Evolutionary conservation across 2,113 vertebrate genomes (phyloP), one percentile per base, ranked within the genome.

Genomic region (Myxocyprinus asiaticus): DNA sequence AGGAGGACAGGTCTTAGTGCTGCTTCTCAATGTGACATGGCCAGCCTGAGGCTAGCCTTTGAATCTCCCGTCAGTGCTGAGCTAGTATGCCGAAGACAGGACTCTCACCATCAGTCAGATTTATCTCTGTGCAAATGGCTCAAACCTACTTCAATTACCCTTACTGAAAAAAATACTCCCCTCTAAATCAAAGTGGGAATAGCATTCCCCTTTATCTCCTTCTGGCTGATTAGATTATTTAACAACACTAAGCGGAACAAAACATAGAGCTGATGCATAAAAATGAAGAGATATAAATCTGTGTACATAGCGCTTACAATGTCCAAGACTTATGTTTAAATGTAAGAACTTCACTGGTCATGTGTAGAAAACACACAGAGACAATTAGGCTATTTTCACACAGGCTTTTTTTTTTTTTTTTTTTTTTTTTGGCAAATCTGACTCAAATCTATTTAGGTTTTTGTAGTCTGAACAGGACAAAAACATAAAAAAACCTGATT

Each of bases 51-150:
- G 85, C 22, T 42, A 22, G 33, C 83, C 84, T 82, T 81, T 90
- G 88, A 92, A 92, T 90, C 89, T 90, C 86, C 88, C 47, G 89
- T 83, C 83, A 82, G 53, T 84, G 88, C 87, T 86, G 89, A 90
- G 87, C 81, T 85, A 76, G 88, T 82, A 82, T 45, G 74, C 81
- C 80, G 82, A 56, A 84, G 82, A 76, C 70, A 80, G 79, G 85
- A 84, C 70, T 62, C 47, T 58, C 70, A 81, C 84, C 79, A 90
- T 92, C 88, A 86, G 85, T 93, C 89, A 89, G 67, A 17, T 61
- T 83, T 83, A 79, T 63, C 87, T 79, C 63, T 56, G 74, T 77
- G 84, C 88, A 90, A 89, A 91, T 86, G 86, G 84, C 76, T 85
- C 9, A 63, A 58, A 42, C 58, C 70, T 84, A 86, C 86, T 88